These are phyloP conservation scores for Dolichotis patagonum DNA, from an alignment of 2,113 vertebrate genomes.

Conservation along the genomic window DNA sequence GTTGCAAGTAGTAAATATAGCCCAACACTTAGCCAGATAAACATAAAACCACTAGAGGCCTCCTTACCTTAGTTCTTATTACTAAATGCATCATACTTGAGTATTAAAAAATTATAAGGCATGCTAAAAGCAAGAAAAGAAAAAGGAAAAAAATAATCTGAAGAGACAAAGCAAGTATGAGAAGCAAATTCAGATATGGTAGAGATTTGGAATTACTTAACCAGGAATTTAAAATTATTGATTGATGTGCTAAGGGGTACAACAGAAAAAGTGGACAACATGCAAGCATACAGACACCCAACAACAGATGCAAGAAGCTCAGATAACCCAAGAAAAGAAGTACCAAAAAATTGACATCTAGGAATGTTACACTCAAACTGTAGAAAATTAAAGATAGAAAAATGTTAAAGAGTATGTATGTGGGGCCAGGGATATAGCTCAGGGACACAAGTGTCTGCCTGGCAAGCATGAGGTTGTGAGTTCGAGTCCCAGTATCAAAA, in stretches of 20 bases:
- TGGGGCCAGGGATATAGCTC: not conserved
- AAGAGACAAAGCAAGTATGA: not conserved
- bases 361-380: not conserved
- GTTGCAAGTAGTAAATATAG: not conserved
- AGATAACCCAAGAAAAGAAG: not conserved
- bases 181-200: not conserved
- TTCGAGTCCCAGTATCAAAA: no score
- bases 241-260: not conserved
- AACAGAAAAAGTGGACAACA: not conserved
- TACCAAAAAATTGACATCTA: not conserved
- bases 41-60: not conserved
- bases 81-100: not conserved
- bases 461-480: no score
- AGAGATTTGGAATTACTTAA: not conserved
- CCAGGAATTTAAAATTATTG: not conserved
- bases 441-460: no score
- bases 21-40: not conserved
- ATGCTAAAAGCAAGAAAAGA: not conserved
- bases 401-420: not conserved
- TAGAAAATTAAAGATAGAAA: not conserved
- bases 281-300: not conserved
- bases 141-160: not conserved
- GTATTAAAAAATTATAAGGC: not conserved
- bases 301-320: not conserved
- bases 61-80: not conserved